Base-by-base conservation (phyloP, 2,797 vertebrate genomes). In the Dryobates pubescens region DNA sequence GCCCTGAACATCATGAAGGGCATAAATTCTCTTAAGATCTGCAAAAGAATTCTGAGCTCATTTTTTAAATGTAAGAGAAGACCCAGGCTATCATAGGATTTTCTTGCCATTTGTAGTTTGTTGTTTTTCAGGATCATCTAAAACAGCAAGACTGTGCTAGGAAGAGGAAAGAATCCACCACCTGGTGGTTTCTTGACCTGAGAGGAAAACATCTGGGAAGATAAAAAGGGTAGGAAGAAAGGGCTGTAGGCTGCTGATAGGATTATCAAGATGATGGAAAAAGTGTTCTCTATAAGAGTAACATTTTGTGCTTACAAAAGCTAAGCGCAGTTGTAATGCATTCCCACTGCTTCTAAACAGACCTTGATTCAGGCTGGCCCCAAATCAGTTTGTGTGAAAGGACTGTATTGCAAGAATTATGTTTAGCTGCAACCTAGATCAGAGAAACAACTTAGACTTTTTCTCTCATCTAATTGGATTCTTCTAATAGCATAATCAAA, bases 151-250 rank as follows among this genome's bases (percentile, higher is more conserved):
- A 38, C 34, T 71, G 13, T 73, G 30, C 22, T 62, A 74, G 78
- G 54, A 93, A 91, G 32, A 64, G 32, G 71, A 82, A 78, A 78
- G 58, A 74, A 72, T 71, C 16, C 6, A 68, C 29, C 51, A 82
- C n/a, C 65, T 53, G 41, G 56, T 85, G 67, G 34, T 90, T 93
- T 94, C 64, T 86, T 93, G 57, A 36, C 26, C 15, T 13, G 76
- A 45, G 88, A 78, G 75, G 77, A 85, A 82, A 85, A 62, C 92
- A 45, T 73, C 61, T 75, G 49, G 57, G 38, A 88, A 89, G 53
- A 82, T 68, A n/a, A n/a, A 49, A 82, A 83, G 88, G 56, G 18
- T 80, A 65, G 92, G 80, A 91, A 86, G 82, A 92, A 88, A 90
- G 64, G 27, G 17, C 86, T 92, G 81, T 61, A 68, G 34, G 59